These are phyloP conservation scores for Parotia lawesii DNA, from an alignment of 2,113 vertebrate genomes.

Conservation along the genomic window DNA sequence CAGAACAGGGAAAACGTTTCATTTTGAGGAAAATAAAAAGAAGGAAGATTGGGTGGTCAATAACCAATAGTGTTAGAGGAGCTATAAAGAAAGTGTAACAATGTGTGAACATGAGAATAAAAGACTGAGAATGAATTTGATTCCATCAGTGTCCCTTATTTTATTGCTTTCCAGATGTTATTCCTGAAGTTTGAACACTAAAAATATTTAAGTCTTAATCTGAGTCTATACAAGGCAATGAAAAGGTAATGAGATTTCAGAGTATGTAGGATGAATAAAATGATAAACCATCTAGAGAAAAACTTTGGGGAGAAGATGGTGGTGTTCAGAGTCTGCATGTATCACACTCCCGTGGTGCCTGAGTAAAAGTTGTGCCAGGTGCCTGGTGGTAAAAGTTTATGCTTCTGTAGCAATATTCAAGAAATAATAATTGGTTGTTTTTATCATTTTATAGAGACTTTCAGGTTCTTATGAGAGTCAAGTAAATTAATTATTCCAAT, in stretches of 20 bases:
- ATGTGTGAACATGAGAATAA: not conserved
- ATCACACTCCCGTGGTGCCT: rapidly evolving
- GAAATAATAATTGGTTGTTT: not conserved
- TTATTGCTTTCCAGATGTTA: not conserved
- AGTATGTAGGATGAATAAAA: not conserved
- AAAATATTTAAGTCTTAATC: not conserved
- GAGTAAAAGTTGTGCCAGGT: not conserved
- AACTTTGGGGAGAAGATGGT: not conserved
- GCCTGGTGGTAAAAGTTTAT: not conserved
- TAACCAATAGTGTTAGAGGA: not conserved
- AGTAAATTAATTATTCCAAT: not conserved
- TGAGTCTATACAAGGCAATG: rapidly evolving
- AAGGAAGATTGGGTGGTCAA: not conserved
- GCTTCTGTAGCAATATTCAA: not conserved
- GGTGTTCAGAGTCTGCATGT: not conserved
- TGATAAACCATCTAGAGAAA: not conserved
- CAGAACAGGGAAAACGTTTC: not conserved
- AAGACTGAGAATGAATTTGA: not conserved
- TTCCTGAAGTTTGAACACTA: not conserved
- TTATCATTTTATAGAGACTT: not conserved
- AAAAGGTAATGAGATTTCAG: not conserved
- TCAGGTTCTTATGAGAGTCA: not conserved
- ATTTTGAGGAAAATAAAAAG: not conserved
- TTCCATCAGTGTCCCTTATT: not conserved
- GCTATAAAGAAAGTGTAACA: not conserved